Conservation (phyloP, 2,888 invertebrate species). For the Scaptomyza parva region DNA sequence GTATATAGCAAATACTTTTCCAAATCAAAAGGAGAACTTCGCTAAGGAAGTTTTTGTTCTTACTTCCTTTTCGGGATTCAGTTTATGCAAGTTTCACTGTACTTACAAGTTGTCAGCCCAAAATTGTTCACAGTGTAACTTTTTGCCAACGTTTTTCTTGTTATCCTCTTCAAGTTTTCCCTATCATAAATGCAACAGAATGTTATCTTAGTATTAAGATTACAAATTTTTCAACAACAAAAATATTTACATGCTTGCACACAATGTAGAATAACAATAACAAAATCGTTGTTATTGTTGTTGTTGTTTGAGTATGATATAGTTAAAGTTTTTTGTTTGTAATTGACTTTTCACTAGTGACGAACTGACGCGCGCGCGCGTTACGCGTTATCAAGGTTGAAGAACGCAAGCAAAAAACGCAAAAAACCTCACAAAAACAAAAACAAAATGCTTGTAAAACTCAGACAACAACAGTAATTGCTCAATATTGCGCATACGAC, state of each 20-base stretch:
- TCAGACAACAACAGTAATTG: conserved; percentile 19
- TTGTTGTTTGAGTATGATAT: background rate
- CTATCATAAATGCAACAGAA: no score
- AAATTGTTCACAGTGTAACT: no score
- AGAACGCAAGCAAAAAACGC: conserved; percentile 30
- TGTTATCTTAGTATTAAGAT: background rate
- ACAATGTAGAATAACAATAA: conserved; percentile 2
- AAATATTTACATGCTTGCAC: conserved; percentile 50
- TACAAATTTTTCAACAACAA: conserved; percentile 17
- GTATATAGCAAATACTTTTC: no score
- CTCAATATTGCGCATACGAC: conserved; percentile 64
- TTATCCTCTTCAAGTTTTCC: no score
- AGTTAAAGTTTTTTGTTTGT: background rate
- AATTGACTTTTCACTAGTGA: conserved; percentile 8
- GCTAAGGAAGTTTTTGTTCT: no score
- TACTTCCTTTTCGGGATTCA: no score
- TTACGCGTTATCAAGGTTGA: conserved; percentile 60
- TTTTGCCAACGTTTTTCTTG: no score
- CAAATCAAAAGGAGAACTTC: no score
- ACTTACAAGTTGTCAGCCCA: no score
- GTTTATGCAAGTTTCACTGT: no score
- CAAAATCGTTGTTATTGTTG: background rate
- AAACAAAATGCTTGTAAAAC: conserved; percentile 56
- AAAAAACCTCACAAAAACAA: background rate
- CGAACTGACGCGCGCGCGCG: conserved; percentile 35